Percentiles rank a stretch among this genome's conserved stretches.
phyloP scores from a whole-genome alignment of 1,140 invertebrate genomes.

The Papilio glaucus region DNA sequence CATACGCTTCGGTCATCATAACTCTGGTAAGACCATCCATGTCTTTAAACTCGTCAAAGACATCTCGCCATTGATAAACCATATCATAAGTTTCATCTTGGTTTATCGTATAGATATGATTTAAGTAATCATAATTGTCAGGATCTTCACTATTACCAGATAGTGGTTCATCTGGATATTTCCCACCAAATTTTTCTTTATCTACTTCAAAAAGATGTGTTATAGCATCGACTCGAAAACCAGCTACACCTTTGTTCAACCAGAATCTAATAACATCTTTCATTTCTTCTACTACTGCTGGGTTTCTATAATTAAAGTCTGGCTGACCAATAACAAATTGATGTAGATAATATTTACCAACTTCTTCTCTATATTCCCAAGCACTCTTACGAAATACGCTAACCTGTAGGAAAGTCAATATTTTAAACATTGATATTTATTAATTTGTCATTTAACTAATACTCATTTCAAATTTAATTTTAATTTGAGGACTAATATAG shows the following conservation, averaged over 20 bases:
- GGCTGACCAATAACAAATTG: constrained; percentile 89
- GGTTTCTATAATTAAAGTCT: constrained; percentile 90
- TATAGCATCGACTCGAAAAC: constrained; percentile 89
- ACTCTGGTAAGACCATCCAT: constrained; percentile 78
- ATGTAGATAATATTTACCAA: constrained; percentile 90
- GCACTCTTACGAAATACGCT: constrained; percentile 87
- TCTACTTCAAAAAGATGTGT: constrained; percentile 85
- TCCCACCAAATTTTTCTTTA: constrained; percentile 84
- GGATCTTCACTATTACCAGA: constrained; percentile 77
- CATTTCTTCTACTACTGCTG: constrained; percentile 87
- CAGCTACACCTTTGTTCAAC: constrained; percentile 89
- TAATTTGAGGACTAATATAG: no score
- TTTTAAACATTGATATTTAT: no score
- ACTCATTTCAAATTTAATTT: no score
- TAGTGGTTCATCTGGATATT: constrained; percentile 83
- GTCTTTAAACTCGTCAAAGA: constrained; percentile 84
- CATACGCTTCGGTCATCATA: constrained; percentile 89
- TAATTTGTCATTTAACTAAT: no score
- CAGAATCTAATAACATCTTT: constrained; percentile 89
- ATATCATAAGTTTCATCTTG: constrained; percentile 83
- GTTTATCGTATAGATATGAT: constrained; percentile 87
- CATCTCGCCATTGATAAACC: constrained; percentile 84
- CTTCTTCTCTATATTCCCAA: constrained; percentile 87
- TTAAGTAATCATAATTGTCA: constrained; percentile 84
- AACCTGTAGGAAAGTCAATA: constrained; percentile 68